Percentiles rank a stretch among this genome's conserved stretches.
Conservation (phyloP, 2,797 vertebrate species). For the Menidia menidia region DNA sequence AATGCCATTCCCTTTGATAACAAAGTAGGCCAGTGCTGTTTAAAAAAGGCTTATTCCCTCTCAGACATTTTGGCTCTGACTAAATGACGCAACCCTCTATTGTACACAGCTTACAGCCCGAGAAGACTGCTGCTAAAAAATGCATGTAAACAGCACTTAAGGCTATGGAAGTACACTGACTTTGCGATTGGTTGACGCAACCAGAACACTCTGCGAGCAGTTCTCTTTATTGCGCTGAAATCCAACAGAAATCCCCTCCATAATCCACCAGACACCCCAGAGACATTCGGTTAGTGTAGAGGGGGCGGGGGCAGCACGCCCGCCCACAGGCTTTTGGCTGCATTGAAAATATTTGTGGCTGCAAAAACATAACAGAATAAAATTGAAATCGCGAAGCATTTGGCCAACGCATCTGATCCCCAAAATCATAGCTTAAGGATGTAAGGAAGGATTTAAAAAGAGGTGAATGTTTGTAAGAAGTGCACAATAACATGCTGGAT, state of each 20-base stretch:
- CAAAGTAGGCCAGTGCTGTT: constrained; percentile 55
- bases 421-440: constrained; percentile 49
- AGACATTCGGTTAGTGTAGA: constrained; percentile 57
- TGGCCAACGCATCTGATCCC: constrained; percentile 40
- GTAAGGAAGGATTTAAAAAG: constrained; percentile 46
- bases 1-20: constrained; percentile 24
- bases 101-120: constrained; percentile 50
- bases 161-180: constrained; percentile 30
- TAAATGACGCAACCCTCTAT: constrained; percentile 63
- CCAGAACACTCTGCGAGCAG: constrained; percentile 39
- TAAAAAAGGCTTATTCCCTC: constrained; percentile 32
- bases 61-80: constrained; percentile 27
- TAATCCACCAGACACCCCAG: constrained; percentile 69
- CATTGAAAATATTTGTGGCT: constrained; percentile 51
- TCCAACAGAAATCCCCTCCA: constrained; percentile 68
- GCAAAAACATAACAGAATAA: constrained; percentile 8
- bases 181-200: constrained; percentile 68
- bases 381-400: constrained; percentile 9
- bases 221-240: constrained; percentile 60
- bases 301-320: constrained; percentile 3
- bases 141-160: constrained; percentile 65
- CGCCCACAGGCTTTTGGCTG: constrained; percentile 59
- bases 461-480: constrained; percentile 24
- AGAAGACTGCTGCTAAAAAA: constrained; percentile 46
- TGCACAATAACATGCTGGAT: constrained; percentile 18